Base-by-base conservation (phyloP, 2,888 invertebrate species). In the Cetonia aurata region DNA sequence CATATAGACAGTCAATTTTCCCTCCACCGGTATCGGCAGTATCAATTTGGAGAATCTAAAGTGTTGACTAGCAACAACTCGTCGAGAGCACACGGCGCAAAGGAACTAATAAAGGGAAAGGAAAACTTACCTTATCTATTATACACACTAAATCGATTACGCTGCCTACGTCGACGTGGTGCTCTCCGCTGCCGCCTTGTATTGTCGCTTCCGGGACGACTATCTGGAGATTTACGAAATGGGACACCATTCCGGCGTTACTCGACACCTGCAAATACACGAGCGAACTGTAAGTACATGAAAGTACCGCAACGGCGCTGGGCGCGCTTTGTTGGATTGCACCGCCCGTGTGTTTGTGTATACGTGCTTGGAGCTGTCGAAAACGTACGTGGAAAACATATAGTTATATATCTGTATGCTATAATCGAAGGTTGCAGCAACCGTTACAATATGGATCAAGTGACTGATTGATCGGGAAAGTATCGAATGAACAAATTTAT, bases 171-270 rank as follows among this genome's bases (percentile, higher is more conserved):
- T 95, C 95, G 74, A 96, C 95, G 86, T 96, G 95, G 85, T 95
- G 92, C 85, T 96, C 95, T 76, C 93, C 93, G 67, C 92, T 92
- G 62, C 88, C 88, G 74, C 94, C 94, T 80, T 95, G 89, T 82
- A 96, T 96, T 85, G 93, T 93, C 69, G 96, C 96, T 86, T 95
- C 94, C 65, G 96, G 96, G 80, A 94, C 92, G 75, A 95, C 94
- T 80, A 96, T 93, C 87, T 93, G 92, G 80, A 96, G 89, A 86
- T 94, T 93, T 80, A 95, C 95, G 85, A 93, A 94, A 85, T 95
- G 94, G 75, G 95, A 94, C 83, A 95, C 88, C 82, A 94, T 89
- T 77, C 95, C 95, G 70, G 90, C 89, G 77, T 91, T 92, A 78
- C 93, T 94, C 75, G 95, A 93, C 79, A 96, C 92, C 96, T 95